Evolutionary conservation across 2,113 vertebrate species (phyloP).

Genomic region (Pachycephala philippinensis): DNA sequence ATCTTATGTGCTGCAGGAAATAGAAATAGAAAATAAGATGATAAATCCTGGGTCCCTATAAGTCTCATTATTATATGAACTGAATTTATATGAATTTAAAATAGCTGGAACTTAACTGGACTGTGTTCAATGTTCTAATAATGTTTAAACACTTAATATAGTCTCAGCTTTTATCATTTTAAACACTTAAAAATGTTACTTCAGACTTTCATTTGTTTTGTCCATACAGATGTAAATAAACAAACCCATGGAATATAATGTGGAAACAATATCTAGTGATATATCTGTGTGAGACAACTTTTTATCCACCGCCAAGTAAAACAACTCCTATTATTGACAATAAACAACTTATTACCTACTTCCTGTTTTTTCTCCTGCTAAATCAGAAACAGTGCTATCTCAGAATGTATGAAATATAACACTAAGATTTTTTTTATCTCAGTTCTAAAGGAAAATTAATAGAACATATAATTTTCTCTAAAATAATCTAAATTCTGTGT

Average conservation of each 20-base stretch:
- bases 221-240: background rate
- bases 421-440: background rate
- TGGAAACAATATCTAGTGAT: background rate
- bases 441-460: background rate
- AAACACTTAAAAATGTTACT: background rate
- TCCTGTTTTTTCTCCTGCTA: background rate
- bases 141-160: background rate
- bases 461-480: background rate
- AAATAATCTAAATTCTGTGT: background rate
- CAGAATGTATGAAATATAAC: background rate
- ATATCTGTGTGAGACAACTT: background rate
- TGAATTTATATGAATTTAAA: background rate
- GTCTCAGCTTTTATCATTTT: background rate
- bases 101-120: background rate
- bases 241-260: rapidly evolving
- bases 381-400: background rate
- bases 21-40: background rate
- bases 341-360: background rate
- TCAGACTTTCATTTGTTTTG: background rate
- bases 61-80: background rate
- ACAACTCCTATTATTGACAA: background rate
- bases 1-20: background rate
- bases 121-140: background rate
- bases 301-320: background rate
- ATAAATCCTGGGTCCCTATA: background rate